Percentiles rank a stretch among this genome's conserved stretches.
Conservation (phyloP, 2,888 invertebrate genomes). For the Liodrosophila aerea region DNA sequence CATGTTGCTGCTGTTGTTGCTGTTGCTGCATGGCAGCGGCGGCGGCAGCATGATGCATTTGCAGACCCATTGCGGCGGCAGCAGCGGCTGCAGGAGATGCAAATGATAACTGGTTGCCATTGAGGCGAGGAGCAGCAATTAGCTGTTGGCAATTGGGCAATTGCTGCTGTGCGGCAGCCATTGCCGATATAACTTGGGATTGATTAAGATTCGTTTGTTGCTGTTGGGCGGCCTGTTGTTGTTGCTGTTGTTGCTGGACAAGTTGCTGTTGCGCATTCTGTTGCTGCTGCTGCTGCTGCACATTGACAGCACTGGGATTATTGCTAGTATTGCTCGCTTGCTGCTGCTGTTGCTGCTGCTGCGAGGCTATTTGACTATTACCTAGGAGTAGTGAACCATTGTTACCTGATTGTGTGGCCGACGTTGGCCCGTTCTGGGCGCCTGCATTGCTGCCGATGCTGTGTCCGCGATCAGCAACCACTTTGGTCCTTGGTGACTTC, state of each 20-base stretch:
- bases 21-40: slow-evolving; percentile 79
- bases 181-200: slow-evolving; percentile 62
- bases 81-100: slow-evolving; percentile 82
- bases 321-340: slow-evolving; percentile 76
- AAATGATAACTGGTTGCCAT: slow-evolving; percentile 83
- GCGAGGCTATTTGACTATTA: slow-evolving; percentile 79
- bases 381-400: slow-evolving; percentile 81
- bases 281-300: slow-evolving; percentile 77
- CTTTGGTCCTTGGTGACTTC: slow-evolving; percentile 88
- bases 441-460: slow-evolving; percentile 66
- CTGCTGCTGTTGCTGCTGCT: slow-evolving; percentile 76
- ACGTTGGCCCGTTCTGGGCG: slow-evolving; percentile 77
- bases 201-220: slow-evolving; percentile 66
- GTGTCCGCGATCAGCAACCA: slow-evolving; percentile 78
- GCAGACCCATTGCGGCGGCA: slow-evolving; percentile 83
- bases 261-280: slow-evolving; percentile 73
- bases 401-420: slow-evolving; percentile 82
- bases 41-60: slow-evolving; percentile 83
- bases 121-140: slow-evolving; percentile 85
- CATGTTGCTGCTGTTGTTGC: slow-evolving; percentile 48
- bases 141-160: slow-evolving; percentile 74
- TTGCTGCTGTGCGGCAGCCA: slow-evolving; percentile 61
- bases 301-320: slow-evolving; percentile 53
- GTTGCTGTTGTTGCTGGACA: slow-evolving; percentile 66
- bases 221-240: slow-evolving; percentile 75